Percentiles rank a stretch among this genome's conserved stretches.
These are phyloP conservation scores for Stramonita haemastoma DNA, from an alignment of 2,888 invertebrate genomes.

Conservation along the genomic window DNA sequence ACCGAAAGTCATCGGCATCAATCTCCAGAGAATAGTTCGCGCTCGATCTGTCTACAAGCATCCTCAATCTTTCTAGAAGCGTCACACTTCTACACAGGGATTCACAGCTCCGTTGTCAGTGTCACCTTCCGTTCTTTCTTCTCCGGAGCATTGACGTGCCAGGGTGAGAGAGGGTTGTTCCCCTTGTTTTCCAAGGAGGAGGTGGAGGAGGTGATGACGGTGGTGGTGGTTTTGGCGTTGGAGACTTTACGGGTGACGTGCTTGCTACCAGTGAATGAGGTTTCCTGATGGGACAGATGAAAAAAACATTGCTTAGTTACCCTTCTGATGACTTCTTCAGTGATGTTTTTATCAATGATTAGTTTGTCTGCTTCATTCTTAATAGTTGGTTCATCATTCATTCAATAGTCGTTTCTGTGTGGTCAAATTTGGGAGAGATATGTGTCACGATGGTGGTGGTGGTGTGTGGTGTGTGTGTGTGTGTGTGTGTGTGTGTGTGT, in stretches of 20 bases:
- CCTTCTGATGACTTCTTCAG: too few species aligned
- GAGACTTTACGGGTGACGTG: slow-evolving; percentile 61
- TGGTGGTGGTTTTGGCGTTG: slow-evolving; percentile 51
- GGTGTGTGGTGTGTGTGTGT: not conserved
- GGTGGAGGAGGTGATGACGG: slow-evolving; percentile 49
- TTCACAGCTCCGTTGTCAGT: slow-evolving; percentile 56
- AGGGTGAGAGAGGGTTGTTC: slow-evolving; percentile 56
- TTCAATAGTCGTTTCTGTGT: too few species aligned
- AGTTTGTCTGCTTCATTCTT: too few species aligned
- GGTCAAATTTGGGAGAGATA: too few species aligned
- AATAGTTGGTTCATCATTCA: too few species aligned
- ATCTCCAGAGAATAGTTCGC: too few species aligned
- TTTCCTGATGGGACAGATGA: slow-evolving; percentile 60
- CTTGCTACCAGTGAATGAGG: slow-evolving; percentile 63
- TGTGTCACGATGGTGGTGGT: too few species aligned
- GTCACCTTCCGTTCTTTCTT: slow-evolving; percentile 64
- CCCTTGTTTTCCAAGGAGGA: slow-evolving; percentile 44
- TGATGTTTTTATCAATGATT: too few species aligned
- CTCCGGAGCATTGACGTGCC: slow-evolving; percentile 59
- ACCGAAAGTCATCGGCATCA: too few species aligned
- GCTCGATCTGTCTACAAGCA: too few species aligned
- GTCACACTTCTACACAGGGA: not conserved
- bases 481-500: not conserved
- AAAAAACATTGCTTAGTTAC: too few species aligned
- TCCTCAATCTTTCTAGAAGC: too few species aligned